Conservation (phyloP, 2,797 vertebrate genomes). For the Schizopygopsis malacanthus region DNA sequence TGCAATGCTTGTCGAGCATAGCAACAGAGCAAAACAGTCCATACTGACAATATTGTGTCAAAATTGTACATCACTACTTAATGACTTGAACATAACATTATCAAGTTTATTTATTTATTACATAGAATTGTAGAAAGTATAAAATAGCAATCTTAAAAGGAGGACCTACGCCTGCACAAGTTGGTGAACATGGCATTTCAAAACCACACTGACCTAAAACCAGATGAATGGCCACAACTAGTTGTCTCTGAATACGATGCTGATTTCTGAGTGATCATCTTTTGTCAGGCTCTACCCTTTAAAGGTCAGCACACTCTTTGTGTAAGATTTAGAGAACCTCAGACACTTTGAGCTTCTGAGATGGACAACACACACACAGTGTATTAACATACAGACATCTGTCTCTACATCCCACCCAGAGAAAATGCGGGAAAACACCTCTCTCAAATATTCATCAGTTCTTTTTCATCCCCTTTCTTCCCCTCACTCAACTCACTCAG, state of each 20-base stretch:
- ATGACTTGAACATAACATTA: background rate
- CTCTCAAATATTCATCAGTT: too few species aligned
- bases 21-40: background rate
- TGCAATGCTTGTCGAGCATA: background rate
- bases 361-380: too few species aligned
- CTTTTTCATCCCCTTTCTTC: too few species aligned
- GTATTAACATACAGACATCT: too few species aligned
- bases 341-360: too few species aligned
- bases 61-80: background rate
- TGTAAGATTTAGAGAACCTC: too few species aligned
- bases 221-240: background rate
- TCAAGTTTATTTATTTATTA: background rate
- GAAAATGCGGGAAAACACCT: too few species aligned
- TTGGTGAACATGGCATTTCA: background rate
- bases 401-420: too few species aligned
- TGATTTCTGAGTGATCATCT: background rate
- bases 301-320: slow-evolving; percentile 12
- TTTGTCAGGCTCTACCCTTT: background rate
- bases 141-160: background rate
- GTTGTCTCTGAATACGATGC: background rate
- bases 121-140: background rate
- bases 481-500: too few species aligned
- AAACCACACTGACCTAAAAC: background rate
- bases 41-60: background rate
- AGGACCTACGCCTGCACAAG: background rate